Percentiles rank a stretch among this genome's conserved stretches.
phyloP scores from a whole-genome alignment of 2,113 vertebrate genomes.

The Hiodon alosoides region DNA sequence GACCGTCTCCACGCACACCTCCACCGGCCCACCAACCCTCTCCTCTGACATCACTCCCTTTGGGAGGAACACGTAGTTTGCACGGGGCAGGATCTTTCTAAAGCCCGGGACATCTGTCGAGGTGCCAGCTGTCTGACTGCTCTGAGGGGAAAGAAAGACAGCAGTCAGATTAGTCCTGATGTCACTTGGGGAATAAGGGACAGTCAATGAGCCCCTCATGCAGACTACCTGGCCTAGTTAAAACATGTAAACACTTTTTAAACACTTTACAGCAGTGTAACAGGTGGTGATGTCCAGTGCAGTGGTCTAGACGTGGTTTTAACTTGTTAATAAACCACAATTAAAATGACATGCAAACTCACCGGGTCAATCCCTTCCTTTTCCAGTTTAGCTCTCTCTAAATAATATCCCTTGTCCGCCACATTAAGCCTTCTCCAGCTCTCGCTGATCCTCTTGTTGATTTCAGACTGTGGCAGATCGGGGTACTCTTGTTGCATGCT shows the following conservation, averaged over 20 bases:
- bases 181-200: not conserved
- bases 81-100: slow-evolving; percentile 91
- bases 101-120: slow-evolving; percentile 86
- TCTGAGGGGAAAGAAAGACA: slow-evolving; percentile 33
- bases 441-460: slow-evolving; percentile 97
- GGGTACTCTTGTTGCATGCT: slow-evolving; percentile 86
- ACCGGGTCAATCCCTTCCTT: slow-evolving; percentile 84
- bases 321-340: no score
- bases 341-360: slow-evolving; percentile 39
- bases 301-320: no score
- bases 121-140: slow-evolving; percentile 30
- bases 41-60: slow-evolving; percentile 69
- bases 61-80: slow-evolving; percentile 81
- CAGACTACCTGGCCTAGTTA: not conserved
- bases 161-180: not conserved
- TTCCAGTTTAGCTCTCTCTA: slow-evolving; percentile 88
- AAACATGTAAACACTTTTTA: no score
- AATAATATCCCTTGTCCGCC: slow-evolving; percentile 88
- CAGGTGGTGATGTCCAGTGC: no score
- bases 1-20: slow-evolving; percentile 57
- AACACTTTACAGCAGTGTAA: no score
- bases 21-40: slow-evolving; percentile 54
- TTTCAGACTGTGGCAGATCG: slow-evolving; percentile 90
- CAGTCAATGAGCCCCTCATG: not conserved
- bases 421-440: slow-evolving; percentile 93